Conservation (phyloP, 2,888 invertebrate species). For the Drosophila tripunctata region DNA sequence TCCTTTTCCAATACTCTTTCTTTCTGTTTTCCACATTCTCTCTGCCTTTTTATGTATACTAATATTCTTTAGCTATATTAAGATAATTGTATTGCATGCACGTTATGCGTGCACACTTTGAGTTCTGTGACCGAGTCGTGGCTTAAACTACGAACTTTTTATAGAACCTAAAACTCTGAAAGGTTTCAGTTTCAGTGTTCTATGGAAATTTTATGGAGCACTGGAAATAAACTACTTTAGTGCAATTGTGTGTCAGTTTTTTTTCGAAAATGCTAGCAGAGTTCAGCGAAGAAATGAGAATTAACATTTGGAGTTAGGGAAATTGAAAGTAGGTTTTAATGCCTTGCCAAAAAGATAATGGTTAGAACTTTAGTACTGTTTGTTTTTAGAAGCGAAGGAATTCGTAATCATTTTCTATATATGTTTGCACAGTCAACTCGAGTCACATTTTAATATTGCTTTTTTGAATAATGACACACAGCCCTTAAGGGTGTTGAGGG, state of each 20-base stretch:
- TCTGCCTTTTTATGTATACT: conserved; percentile 19
- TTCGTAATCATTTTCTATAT: background rate
- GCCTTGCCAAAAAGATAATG: too few species aligned
- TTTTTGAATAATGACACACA: conserved; percentile 65
- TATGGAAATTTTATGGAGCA: too few species aligned
- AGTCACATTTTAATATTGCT: conserved; percentile 71
- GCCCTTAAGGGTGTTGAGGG: conserved; percentile 22
- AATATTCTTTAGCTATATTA: conserved; percentile 53
- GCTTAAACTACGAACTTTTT: conserved; percentile 42
- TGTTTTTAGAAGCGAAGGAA: background rate
- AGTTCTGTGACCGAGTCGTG: conserved; percentile 68
- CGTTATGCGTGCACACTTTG: conserved; percentile 45
- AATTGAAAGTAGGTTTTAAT: too few species aligned
- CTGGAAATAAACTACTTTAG: too few species aligned
- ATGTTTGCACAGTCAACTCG: conserved; percentile 48
- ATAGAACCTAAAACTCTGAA: background rate
- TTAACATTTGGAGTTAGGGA: too few species aligned
- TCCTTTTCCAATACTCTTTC: background rate
- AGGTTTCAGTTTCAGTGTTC: too few species aligned
- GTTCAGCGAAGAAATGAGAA: too few species aligned
- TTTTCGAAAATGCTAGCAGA: too few species aligned
- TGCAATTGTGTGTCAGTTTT: too few species aligned
- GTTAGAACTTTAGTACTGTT: background rate
- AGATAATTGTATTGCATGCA: conserved; percentile 55
- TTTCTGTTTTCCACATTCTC: background rate